phyloP scores from a whole-genome alignment of 1,140 invertebrate genomes.

The Orius laevigatus region DNA sequence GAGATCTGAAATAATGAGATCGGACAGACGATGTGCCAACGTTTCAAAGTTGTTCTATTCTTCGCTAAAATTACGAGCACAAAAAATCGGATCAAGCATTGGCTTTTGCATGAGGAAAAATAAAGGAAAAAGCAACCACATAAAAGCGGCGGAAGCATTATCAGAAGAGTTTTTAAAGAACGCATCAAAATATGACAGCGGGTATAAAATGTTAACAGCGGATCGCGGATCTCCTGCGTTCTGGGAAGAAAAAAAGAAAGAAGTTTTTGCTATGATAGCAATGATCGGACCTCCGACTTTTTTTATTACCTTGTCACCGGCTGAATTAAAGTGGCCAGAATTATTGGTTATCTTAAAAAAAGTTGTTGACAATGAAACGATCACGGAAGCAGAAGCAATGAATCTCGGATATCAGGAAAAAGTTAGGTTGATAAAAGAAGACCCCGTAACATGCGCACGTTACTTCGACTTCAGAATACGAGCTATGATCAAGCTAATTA shows the following conservation, averaged over 20 bases:
- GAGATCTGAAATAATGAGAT: neutral
- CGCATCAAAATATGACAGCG: neutral
- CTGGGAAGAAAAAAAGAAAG: conserved; percentile 1
- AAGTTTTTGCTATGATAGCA: neutral
- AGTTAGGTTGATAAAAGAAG: neutral
- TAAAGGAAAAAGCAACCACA: neutral
- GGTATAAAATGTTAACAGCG: neutral
- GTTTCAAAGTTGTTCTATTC: neutral
- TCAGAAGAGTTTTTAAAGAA: neutral
- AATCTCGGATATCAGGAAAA: neutral
- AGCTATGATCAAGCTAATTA: neutral
- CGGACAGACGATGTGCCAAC: neutral
- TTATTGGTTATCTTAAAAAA: neutral
- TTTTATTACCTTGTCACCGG: conserved; percentile 2
- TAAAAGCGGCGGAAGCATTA: neutral
- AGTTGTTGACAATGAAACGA: neutral
- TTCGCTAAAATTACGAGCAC: neutral
- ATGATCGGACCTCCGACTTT: neutral
- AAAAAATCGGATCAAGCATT: neutral
- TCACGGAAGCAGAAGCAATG: neutral
- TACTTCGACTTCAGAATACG: neutral
- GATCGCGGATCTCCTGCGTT: conserved; percentile 2
- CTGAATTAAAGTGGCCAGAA: neutral
- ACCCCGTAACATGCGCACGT: neutral
- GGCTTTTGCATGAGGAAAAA: neutral